Base-by-base conservation (phyloP, 2,888 invertebrate genomes). In the Apeira syringaria region DNA sequence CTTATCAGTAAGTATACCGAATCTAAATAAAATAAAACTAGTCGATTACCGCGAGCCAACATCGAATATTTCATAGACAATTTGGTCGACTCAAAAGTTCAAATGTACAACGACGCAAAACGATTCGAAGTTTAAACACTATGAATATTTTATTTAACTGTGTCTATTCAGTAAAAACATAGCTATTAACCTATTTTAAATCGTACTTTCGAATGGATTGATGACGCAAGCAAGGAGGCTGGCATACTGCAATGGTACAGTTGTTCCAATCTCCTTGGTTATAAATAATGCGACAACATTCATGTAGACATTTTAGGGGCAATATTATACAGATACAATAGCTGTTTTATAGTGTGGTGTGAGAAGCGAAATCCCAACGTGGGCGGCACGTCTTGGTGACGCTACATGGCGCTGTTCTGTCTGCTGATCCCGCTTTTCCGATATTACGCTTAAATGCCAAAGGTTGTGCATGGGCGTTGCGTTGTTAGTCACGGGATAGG, bases 131-230 rank as follows among this genome's bases (percentile, higher is more conserved):
- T 34, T 45, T 20, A 67, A 67, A 65, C 56, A 59, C 53, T 56
- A 61, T 64, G 64, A 65, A 65, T 68, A 66, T 68, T 70, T 69
- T 69, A 72, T 77, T 69, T 61, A 64, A 58, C 56, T 64, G 64
- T 68, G 68, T 68, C 66, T 72, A 66, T 74, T 77, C 66, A 61
- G 68, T 70, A 75, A 79, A 80, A 80, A 76, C 72, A 68, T 53
- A 59, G 61, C 65, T 74, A 72, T 80, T 84, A 82, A 77, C 84
- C 84, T 75, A 85, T 79, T 83, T 82, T 80, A 79, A 79, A 84
- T 82, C 70, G 77, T 70, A 77, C 73, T 82, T 80, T 75, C 69
- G 67, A 73, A 80, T 68, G 73, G 72, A 76, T 70, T 69, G 72
- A 74, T 81, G 81, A 80, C 74, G 74, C 66, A 71, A 75, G 66